Base-by-base conservation (phyloP, 2,888 invertebrate genomes). In the Sphaerophoria taeniata region DNA sequence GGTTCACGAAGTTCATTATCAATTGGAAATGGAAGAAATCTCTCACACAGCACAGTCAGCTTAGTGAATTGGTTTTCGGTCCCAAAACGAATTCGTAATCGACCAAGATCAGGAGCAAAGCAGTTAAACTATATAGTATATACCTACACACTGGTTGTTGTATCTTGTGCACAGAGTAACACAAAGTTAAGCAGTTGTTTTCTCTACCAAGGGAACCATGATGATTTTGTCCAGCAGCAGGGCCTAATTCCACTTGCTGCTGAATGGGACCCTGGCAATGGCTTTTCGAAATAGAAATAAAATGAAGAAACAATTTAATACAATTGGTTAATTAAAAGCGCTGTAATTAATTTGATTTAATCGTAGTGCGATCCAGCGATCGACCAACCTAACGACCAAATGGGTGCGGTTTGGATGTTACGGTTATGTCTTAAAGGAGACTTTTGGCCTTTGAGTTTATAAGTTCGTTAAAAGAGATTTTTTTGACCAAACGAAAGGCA, bases 1-100 rank as follows among this genome's bases (percentile, higher is more conserved):
- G 77, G 85, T 85, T 85, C 85, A 81, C 76, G 81, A 85, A 85
- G 85, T 85, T 85, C 85, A 85, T 85, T 85, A 85, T 81, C 81
- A 77, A 85, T 81, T 77, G 69, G 73, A 81, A 81, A 81, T 85
- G 73, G 76, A 73, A 81, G 71, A 73, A 81, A 80, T 51, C 61
- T 71, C 53, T 31, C 58, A 24, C 24, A 24, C 24, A 24, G 24
- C 24, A 67, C 60, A 60, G 60, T 60, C 39, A 60, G 14, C 24
- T 24, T 24, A 24, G 24, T 24, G 24, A 24, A 24, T 24, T 24
- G 24, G 24, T 24, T 24, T 24, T 60, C 47, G 67, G 56, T 61
- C 56, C 75, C 81, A 67, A 72, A 81, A 81, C 85, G 81, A 85
- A 85, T 85, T 85, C 81, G 85, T 85, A 76, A 85, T 85, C 77